Evolutionary conservation across 2,113 vertebrate genomes (phyloP).

Genomic region (Tragelaphus scriptus): DNA sequence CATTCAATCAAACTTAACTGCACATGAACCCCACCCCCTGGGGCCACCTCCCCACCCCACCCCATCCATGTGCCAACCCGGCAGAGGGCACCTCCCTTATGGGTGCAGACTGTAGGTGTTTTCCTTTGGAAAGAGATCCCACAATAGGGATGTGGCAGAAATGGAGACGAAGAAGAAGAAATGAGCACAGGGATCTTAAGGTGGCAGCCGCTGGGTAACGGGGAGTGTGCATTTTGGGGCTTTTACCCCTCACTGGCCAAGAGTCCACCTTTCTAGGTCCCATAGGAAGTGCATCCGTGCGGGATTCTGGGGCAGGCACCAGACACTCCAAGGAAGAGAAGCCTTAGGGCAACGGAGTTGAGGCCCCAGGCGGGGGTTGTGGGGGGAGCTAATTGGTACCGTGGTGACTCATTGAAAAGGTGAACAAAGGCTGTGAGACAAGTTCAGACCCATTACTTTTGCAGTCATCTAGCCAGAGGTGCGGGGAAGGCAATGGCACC

Average conservation of each 20-base stretch:
- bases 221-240: rapidly evolving
- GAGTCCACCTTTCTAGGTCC: background rate
- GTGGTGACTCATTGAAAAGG: background rate
- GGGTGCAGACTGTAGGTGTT: background rate
- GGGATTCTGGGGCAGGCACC: too few species aligned
- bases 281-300: rapidly evolving
- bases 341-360: background rate
- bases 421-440: background rate
- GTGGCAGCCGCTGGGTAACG: background rate
- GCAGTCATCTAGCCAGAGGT: background rate
- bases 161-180: background rate
- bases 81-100: background rate
- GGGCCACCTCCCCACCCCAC: background rate
- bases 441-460: background rate
- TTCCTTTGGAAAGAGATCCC: background rate
- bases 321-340: background rate
- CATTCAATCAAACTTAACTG: background rate
- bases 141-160: background rate
- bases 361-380: rapidly evolving
- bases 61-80: background rate
- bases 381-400: background rate
- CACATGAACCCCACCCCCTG: rapidly evolving
- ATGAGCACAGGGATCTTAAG: background rate
- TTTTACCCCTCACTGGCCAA: background rate
- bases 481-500: too few species aligned